Base-by-base conservation (phyloP, 2,797 vertebrate species). In the Gymnocypris eckloni region DNA sequence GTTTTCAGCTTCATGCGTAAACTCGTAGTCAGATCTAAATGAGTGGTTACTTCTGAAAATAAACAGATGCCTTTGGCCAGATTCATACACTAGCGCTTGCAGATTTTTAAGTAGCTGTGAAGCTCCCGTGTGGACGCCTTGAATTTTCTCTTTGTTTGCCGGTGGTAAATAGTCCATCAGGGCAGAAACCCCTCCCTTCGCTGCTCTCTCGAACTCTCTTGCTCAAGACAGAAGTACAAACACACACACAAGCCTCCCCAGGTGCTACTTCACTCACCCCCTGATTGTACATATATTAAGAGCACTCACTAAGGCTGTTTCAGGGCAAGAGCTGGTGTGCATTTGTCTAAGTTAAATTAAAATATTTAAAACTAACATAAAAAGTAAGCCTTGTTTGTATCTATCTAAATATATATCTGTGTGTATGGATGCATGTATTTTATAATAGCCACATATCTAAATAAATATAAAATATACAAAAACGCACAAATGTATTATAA, bases 201-300 rank as follows among this genome's bases (percentile, higher is more conserved):
- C 45, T 43, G 37, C 33, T 81, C 39, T 56, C n/a, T 84, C 67
- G 39, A 45, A 86, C 71, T 69, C 81, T n/a, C 84, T 89, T 83
- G 50, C 41, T 81, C 59, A 73, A 88, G 64, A 87, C 39, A 88
- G 79, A 84, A 12, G 81, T 84, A 83, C 48, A 83, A 84, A 84
- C 77, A 83, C 69, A 82, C 64, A 83, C 64, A 75, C 87, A 79
- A 78, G 91, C 43, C 20, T 81, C 86, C 90, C 87, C 84, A 85
- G 85, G 94, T 92, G 86, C 87, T 86, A 75, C 87, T 91, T 92
- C 69, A 86, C 87, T 84, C 85, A 91, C 86, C 50, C 86, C 79
- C 86, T 86, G 87, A 89, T 90, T 93, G 92, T 91, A 86, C 87
- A 90, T 90, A 92, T 91, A 94, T 92, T 92, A 92, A 91, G 84